Evolutionary conservation across 2,113 vertebrate genomes (phyloP).

Genomic region (Carassius carassius): DNA sequence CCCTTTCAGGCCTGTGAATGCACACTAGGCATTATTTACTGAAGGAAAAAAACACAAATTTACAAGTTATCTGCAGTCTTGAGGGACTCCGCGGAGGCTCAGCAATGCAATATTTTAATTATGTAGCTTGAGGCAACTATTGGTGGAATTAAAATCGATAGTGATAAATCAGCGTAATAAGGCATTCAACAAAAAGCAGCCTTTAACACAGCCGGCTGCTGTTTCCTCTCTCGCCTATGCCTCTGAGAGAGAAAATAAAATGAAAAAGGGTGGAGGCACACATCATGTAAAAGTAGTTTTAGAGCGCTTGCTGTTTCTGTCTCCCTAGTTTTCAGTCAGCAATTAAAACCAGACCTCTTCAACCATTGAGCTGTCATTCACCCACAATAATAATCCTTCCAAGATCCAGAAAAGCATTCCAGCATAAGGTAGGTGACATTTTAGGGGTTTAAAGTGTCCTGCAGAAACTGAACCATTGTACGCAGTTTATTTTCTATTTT

Average conservation of each 20-base stretch:
- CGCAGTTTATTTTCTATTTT: conserved; percentile 10
- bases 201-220: conserved; percentile 54
- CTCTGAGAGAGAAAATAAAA: conserved; percentile 8
- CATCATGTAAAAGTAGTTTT: conserved; percentile 32
- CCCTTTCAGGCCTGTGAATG: conserved; percentile 27
- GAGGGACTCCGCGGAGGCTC: conserved; percentile 55
- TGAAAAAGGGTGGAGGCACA: background rate
- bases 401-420: conserved; percentile 8
- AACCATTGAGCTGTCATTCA: conserved; percentile 5
- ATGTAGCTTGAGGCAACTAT: conserved; percentile 65
- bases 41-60: conserved; percentile 38
- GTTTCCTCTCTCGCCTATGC: conserved; percentile 10
- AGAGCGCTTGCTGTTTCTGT: background rate
- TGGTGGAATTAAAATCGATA: conserved; percentile 67
- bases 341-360: conserved; percentile 37
- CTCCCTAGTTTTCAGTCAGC: conserved; percentile 7
- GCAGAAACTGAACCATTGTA: background rate
- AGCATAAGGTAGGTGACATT: conserved; percentile 21
- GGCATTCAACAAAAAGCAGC: conserved; percentile 63
- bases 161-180: conserved; percentile 72
- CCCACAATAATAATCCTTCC: conserved; percentile 8
- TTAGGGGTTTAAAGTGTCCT: conserved; percentile 17
- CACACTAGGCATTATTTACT: conserved; percentile 48
- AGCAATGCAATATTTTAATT: conserved; percentile 67
- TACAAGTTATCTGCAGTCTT: conserved; percentile 60